Percentiles rank a stretch among this genome's conserved stretches.
Conservation (phyloP, 2,797 vertebrate species). For the Takifugu ocellatus region DNA sequence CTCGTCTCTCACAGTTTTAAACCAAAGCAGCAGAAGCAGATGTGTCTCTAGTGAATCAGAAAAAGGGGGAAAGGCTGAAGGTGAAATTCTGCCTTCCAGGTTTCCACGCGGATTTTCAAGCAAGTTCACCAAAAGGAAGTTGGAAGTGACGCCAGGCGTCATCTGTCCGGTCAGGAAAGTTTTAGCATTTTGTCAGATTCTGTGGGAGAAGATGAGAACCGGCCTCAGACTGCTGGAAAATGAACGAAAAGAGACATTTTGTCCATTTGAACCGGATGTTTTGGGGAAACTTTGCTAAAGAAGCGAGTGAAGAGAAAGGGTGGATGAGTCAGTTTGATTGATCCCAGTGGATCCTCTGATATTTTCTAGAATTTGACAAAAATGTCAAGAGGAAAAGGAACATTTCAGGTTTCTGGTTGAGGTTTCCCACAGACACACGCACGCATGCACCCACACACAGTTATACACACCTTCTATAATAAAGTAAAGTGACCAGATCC, state of each 20-base stretch:
- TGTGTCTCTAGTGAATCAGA: background rate
- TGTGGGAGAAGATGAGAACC: too few relatives aligned
- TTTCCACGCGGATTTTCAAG: background rate
- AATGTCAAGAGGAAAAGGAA: too few relatives aligned
- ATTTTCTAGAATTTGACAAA: too few relatives aligned
- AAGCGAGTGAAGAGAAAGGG: background rate
- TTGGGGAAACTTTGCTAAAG: background rate
- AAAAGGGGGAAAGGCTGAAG: background rate
- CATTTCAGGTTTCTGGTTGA: background rate
- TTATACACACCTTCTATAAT: too few relatives aligned
- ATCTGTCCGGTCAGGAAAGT: background rate
- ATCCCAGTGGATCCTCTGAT: too few relatives aligned
- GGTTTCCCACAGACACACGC: background rate
- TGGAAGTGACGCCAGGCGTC: too few relatives aligned
- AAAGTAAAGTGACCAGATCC: too few relatives aligned
- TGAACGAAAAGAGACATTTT: too few relatives aligned
- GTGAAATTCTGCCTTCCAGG: background rate
- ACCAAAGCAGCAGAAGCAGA: background rate
- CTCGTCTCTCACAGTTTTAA: background rate
- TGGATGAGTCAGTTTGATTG: too few relatives aligned
- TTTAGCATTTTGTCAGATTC: too few relatives aligned
- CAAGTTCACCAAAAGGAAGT: background rate
- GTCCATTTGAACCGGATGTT: too few relatives aligned
- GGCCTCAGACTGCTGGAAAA: too few relatives aligned
- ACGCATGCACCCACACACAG: background rate